Evolutionary conservation across 2,888 invertebrate species (phyloP).

Genomic region (Rhorus exstirpatorius): DNA sequence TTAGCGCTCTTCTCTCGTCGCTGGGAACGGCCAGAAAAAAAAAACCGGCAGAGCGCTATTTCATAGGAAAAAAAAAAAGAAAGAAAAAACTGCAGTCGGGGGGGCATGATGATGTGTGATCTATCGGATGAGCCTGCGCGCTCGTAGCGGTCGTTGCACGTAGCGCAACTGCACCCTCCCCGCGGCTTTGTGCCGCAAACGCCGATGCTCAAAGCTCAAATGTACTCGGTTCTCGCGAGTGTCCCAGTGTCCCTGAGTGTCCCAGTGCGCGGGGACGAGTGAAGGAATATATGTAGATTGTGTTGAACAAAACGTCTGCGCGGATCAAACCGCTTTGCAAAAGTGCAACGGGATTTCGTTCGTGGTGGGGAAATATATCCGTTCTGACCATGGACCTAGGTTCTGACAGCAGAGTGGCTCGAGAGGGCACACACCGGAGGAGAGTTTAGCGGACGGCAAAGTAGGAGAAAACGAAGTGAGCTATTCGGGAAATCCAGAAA

Average conservation of each 20-base stretch:
- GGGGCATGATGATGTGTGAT: not conserved
- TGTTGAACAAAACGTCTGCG: no score
- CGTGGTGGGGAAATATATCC: not conserved
- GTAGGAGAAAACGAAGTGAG: no score
- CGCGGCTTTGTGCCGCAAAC: no score
- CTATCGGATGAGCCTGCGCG: conserved; percentile 48
- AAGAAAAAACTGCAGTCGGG: not conserved
- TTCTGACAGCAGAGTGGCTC: no score
- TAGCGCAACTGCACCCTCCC: conserved; percentile 25
- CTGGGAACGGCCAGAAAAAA: conserved; percentile 12
- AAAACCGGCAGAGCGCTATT: not conserved
- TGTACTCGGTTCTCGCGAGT: not conserved
- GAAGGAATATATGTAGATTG: not conserved
- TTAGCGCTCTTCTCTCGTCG: conserved; percentile 51
- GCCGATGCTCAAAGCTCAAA: no score
- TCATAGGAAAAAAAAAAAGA: not conserved
- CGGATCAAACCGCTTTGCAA: not conserved
- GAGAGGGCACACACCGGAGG: not conserved
- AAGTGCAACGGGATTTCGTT: conserved; percentile 25
- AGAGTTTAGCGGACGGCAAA: not conserved
- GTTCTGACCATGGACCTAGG: no score
- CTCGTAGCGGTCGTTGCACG: conserved; percentile 12
- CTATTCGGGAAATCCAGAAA: not conserved
- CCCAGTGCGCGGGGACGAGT: not conserved
- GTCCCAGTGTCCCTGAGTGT: not conserved